Evolutionary conservation across 1,140 invertebrate species (phyloP), one percentile per base, ranked within the genome.

Genomic region (Trichomalopsis sarcophagae): DNA sequence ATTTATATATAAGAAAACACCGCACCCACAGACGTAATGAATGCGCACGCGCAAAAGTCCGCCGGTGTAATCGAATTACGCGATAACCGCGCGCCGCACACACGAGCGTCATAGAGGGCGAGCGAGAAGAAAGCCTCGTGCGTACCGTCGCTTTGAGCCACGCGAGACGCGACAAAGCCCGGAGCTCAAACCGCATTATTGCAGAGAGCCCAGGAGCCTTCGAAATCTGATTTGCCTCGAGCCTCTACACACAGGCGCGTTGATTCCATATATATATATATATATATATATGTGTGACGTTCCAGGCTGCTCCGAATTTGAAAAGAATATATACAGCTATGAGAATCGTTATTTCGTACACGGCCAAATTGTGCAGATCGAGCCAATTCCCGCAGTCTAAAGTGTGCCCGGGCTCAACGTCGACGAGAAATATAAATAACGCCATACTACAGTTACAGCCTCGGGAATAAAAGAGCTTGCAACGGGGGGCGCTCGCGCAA

Each of bases 141-240:
- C 14, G 23, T 44, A 44, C 40, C 10, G 40, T 85, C 69, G 36
- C 81, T 84, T 84, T 77, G 66, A 84, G 55, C 77, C 68, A 62
- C 50, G 78, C 40, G 23, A 44, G 10, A 44, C 30, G 55, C 55
- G 33, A 69, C 77, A 80, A 80, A 80, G 79, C 68, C 44, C 23
- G 6, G 6, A 50, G 79, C 40, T n/a, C 6, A 68, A 80, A 81
- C 68, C 33, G n/a, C 66, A 47, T 81, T 81, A 81, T 81, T 71
- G 55, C 17, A 14, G 17, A 73, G 36, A 73, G 36, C 69, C 40
- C n/a, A 47, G n/a, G 68, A 71, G 68, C 68, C 79, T 73, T 71
- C 40, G 36, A 81, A 81, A 81, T 73, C 23, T 81, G 68, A 81
- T 80, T 66, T 83, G 27, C 23, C 55, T 62, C 55, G 55, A 62